Evolutionary conservation across 2,113 vertebrate species (phyloP), one percentile per base, ranked within the genome.

Genomic region (Sinocyclocheilus rhinocerous): DNA sequence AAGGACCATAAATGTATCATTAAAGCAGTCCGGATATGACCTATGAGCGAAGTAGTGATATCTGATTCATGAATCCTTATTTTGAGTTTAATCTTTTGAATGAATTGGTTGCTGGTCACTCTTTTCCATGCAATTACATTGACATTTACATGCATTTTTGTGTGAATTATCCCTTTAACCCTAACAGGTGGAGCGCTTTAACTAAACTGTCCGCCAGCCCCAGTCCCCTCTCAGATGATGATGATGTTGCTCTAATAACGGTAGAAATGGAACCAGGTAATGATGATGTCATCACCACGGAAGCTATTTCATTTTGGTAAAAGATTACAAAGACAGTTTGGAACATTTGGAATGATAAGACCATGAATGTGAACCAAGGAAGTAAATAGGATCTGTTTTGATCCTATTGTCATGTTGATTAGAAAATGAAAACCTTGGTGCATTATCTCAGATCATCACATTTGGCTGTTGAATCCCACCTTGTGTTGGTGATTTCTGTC

Each of bases 181-280:
- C 84, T 16, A 83, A 70, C 50, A 95, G 94, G 90, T 93, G 92
- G 90, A 94, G 89, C 73, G 67, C 89, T 79, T 90, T 93, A 88
- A 85, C 90, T 0, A 90, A 91, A 11, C 90, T 92, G 55, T 92
- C 95, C 20, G 88, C 92, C 0, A 93, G 91, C 87, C 95, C 92
- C 81, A 93, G 95, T 18, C 94, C 95, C 1, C 88, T 99, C 69
- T 96, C 96, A 45, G 98, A 99, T 85, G 95, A 99, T 0, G 98
- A 99, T 69, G 97, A 99, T 90, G 97, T 99, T 86, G 97, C 97
- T 0, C 91, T 99, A 85, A 92, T 99, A 88, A 95, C 93, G 0
- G 96, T 97, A 67, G 98, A 98, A 85, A 96, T 97, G 90, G 97
- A 99, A 87, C 94, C 96, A 89, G 97, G 97, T 99, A 83, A 73